phyloP scores from a whole-genome alignment of 2,113 vertebrate species.

The Crotalus helleri region DNA sequence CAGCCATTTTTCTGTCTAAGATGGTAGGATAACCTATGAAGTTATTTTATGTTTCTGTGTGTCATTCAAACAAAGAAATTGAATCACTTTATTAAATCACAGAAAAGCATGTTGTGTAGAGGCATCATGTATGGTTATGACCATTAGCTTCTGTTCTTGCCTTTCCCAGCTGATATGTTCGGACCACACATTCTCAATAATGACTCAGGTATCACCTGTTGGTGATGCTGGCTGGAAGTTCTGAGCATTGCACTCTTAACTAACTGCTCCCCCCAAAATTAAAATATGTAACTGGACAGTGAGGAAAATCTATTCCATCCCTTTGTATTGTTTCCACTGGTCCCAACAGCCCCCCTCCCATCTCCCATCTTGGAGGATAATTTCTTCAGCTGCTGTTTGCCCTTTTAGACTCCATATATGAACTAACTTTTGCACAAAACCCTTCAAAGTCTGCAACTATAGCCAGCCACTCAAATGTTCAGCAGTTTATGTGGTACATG shows the following conservation, averaged over 20 bases:
- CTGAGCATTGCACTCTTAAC: neutral
- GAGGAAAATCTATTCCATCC: neutral
- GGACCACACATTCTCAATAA: neutral
- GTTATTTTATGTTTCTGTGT: neutral
- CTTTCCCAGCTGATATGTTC: neutral
- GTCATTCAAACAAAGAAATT: neutral
- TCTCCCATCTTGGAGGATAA: neutral
- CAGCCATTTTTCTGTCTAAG: neutral
- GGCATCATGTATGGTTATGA: neutral
- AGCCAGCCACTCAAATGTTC: neutral
- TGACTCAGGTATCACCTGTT: neutral
- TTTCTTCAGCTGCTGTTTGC: neutral
- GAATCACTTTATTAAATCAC: neutral
- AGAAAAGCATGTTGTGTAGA: neutral
- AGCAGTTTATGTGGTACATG: neutral
- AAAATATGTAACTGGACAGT: neutral
- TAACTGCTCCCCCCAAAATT: neutral
- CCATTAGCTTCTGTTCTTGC: neutral
- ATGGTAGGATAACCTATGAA: neutral
- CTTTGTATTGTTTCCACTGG: neutral
- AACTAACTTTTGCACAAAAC: neutral
- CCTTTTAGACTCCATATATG: neutral
- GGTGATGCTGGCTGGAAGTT: neutral
- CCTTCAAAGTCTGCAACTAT: neutral
- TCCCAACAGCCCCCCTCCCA: neutral